Evolutionary conservation across 2,797 vertebrate species (phyloP), one percentile per base, ranked within the genome.

Genomic region (Eulemur coronatus): DNA sequence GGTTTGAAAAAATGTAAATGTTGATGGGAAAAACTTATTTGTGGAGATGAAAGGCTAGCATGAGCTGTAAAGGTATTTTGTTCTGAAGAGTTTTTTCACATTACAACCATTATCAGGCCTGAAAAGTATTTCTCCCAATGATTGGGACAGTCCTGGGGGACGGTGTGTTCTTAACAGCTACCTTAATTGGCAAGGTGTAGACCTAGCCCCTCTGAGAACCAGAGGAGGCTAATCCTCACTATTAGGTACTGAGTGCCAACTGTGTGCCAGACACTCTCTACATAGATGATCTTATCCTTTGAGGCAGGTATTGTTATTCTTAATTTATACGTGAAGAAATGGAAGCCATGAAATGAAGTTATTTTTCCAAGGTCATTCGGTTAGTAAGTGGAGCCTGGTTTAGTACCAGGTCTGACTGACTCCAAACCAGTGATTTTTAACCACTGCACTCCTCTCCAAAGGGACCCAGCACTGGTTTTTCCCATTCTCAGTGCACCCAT

Each of bases 231-330:
- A 24, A 4, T 5, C 1, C 18, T 8, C 5, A 13, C 57, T 55
- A 0, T 70, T 26, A 2, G 1, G 22, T 5, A 4, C 1, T 12
- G 57, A 48, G 33, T 46, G 50, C 76, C 2, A 0, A 2, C 26
- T 20, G 35, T 13, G 7, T 72, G 50, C 7, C 13, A 41, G 30
- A 26, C 17, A 4, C 61, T 18, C 33, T n/a, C 2, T 35, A 8
- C 22, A 3, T 12, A 24, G 17, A 24, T 33, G 72, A 52, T 26
- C 33, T 82, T 50, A 14, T 5, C 59, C 65, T 28, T 0, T 18
- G 43, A 79, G n/a, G 81, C 6, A 59, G 9, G 35, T 38, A 3
- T 22, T 43, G 13, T 7, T 43, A 9, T 7, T 86, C 48, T 69
- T 41, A 24, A 1, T 24, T 72, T 59, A 33, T 6, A 43, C 63